phyloP scores from a whole-genome alignment of 2,888 invertebrate genomes.

The Mallateleia sp. region DNA sequence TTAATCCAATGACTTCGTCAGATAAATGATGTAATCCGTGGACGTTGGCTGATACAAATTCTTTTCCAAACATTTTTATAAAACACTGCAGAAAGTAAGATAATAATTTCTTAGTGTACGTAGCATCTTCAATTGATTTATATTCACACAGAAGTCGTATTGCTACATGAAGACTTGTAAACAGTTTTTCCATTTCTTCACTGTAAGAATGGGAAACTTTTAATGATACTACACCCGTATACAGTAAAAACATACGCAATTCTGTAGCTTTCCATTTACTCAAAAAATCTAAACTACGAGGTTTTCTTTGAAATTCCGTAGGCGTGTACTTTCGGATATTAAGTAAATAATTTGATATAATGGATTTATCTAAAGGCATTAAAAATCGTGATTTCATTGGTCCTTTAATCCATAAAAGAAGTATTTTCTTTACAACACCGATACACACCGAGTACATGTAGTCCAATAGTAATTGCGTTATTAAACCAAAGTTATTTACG shows the following conservation, averaged over 20 bases:
- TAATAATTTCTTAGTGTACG: slow-evolving; percentile 46
- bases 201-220: neutral
- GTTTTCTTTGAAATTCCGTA: slow-evolving; percentile 46
- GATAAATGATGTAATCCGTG: slow-evolving; percentile 55
- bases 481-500: slow-evolving; percentile 45
- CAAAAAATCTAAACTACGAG: slow-evolving; percentile 17
- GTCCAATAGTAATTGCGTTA: slow-evolving; percentile 35
- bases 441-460: slow-evolving; percentile 47
- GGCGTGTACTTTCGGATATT: slow-evolving; percentile 20
- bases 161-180: slow-evolving; percentile 18
- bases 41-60: slow-evolving; percentile 52
- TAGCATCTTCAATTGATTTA: slow-evolving; percentile 19
- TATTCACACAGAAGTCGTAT: slow-evolving; percentile 6
- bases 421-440: slow-evolving; percentile 38
- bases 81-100: slow-evolving; percentile 17
- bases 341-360: slow-evolving; percentile 32
- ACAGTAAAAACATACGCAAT: slow-evolving; percentile 14
- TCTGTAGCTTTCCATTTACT: slow-evolving; percentile 59
- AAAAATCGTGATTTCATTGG: slow-evolving; percentile 20
- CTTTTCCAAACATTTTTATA: slow-evolving; percentile 34
- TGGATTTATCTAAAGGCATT: neutral
- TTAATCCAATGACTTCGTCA: slow-evolving; percentile 36
- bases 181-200: slow-evolving; percentile 18
- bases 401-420: slow-evolving; percentile 29
- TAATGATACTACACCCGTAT: slow-evolving; percentile 30